Percentiles rank a stretch among this genome's conserved stretches.
Evolutionary conservation across 2,888 invertebrate genomes (phyloP).

Genomic region (Cheilosia grossa): DNA sequence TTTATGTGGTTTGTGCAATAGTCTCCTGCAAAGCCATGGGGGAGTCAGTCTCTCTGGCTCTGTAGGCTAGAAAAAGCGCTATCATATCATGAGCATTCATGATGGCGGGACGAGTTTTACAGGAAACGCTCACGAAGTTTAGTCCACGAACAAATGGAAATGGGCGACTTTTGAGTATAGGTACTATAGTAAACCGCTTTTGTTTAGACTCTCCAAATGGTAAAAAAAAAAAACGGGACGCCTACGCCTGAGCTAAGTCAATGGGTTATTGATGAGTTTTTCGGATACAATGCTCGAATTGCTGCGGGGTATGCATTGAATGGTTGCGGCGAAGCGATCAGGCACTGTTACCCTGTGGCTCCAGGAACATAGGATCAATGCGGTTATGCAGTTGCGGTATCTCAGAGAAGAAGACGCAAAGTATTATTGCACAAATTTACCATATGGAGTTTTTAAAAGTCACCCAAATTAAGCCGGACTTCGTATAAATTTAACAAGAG

Average conservation of each 20-base stretch:
- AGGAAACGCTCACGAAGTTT: slow-evolving; percentile 17
- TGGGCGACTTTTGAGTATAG: background rate
- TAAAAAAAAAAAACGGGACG: background rate
- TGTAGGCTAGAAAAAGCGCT: background rate
- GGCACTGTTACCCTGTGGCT: too few relatives aligned
- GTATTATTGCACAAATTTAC: too few relatives aligned
- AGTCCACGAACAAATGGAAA: slow-evolving; percentile 6
- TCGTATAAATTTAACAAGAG: too few relatives aligned
- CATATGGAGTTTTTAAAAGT: too few relatives aligned
- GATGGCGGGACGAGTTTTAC: slow-evolving; percentile 16
- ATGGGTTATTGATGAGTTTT: slow-evolving; percentile 8
- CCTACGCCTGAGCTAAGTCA: slow-evolving; percentile 1
- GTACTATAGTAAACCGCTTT: background rate
- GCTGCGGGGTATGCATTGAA: too few relatives aligned
- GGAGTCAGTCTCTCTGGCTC: slow-evolving; percentile 27
- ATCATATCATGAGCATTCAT: slow-evolving; percentile 7
- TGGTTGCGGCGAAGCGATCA: too few relatives aligned
- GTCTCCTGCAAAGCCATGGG: slow-evolving; percentile 16
- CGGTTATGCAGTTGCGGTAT: too few relatives aligned
- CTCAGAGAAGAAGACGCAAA: too few relatives aligned
- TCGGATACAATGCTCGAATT: background rate
- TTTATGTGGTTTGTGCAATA: slow-evolving; percentile 28
- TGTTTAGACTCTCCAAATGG: background rate
- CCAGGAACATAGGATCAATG: too few relatives aligned
- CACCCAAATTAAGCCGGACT: too few relatives aligned